phyloP scores from a whole-genome alignment of 1,140 invertebrate genomes.

The Pseudomyrmex flavicornis region DNA sequence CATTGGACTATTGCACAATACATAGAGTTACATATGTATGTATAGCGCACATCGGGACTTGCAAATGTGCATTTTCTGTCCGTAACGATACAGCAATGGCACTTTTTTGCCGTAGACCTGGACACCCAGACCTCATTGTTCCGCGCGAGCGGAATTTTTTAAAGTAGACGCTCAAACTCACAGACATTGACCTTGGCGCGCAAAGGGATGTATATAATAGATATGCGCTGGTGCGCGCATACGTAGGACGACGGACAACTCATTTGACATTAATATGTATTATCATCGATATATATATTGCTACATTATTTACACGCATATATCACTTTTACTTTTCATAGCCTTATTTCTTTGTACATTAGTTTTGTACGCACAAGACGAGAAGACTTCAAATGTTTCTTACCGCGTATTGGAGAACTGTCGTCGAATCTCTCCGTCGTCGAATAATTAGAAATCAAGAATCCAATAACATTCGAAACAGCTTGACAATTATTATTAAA shows the following conservation, averaged over 20 bases:
- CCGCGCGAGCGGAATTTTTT: constrained; percentile 52
- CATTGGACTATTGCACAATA: constrained; percentile 33
- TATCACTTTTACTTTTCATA: too few relatives aligned
- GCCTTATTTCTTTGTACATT: too few relatives aligned
- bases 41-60: constrained; percentile 54
- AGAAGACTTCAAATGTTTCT: too few relatives aligned
- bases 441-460: too few relatives aligned
- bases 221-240: constrained; percentile 13
- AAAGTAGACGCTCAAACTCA: constrained; percentile 72
- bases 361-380: too few relatives aligned
- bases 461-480: too few relatives aligned
- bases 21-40: background rate
- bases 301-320: too few relatives aligned
- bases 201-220: constrained; percentile 47
- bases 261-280: constrained; percentile 59
- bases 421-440: too few relatives aligned
- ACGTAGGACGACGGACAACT: constrained; percentile 35
- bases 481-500: too few relatives aligned
- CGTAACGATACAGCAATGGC: too few relatives aligned
- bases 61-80: constrained; percentile 62
- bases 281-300: background rate
- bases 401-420: too few relatives aligned
- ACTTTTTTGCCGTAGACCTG: background rate
- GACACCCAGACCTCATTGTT: constrained; percentile 52
- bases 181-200: constrained; percentile 72